A percentile compares a stretch with the other conserved stretches of the same genome.
phyloP scores from a whole-genome alignment of 2,113 vertebrate species.

The Ammodytes dubius region DNA sequence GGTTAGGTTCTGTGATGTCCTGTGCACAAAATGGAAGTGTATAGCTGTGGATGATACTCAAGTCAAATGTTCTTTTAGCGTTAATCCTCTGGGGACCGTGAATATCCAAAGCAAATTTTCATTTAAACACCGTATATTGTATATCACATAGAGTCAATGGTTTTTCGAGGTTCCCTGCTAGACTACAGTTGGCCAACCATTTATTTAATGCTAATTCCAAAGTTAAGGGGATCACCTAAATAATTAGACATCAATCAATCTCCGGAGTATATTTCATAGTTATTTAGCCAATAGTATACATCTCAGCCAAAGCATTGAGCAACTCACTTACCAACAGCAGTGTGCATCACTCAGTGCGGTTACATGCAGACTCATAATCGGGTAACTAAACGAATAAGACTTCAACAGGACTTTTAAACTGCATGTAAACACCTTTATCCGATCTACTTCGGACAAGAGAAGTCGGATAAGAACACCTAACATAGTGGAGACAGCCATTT shows the following conservation, averaged over 20 bases:
- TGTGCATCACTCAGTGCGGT: neutral
- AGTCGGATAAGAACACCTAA: too few species aligned
- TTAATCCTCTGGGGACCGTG: conserved; percentile 11
- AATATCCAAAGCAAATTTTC: neutral
- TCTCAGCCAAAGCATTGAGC: neutral
- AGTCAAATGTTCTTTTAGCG: neutral
- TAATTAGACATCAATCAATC: neutral
- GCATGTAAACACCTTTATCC: too few species aligned
- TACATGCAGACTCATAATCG: too few species aligned
- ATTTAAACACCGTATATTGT: neutral
- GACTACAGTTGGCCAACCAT: neutral
- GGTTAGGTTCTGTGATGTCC: neutral
- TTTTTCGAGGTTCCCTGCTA: neutral
- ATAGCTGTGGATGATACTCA: neutral
- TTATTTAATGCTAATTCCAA: neutral
- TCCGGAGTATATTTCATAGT: neutral
- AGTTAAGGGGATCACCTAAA: neutral
- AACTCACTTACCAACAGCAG: conserved; percentile 8
- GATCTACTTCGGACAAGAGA: too few species aligned
- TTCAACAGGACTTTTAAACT: too few species aligned
- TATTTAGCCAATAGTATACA: neutral
- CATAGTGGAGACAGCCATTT: too few species aligned
- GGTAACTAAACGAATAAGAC: too few species aligned
- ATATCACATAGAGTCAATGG: neutral
- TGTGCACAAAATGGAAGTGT: neutral